Conservation (phyloP, 2,113 vertebrate genomes). For the Empidonax traillii region DNA sequence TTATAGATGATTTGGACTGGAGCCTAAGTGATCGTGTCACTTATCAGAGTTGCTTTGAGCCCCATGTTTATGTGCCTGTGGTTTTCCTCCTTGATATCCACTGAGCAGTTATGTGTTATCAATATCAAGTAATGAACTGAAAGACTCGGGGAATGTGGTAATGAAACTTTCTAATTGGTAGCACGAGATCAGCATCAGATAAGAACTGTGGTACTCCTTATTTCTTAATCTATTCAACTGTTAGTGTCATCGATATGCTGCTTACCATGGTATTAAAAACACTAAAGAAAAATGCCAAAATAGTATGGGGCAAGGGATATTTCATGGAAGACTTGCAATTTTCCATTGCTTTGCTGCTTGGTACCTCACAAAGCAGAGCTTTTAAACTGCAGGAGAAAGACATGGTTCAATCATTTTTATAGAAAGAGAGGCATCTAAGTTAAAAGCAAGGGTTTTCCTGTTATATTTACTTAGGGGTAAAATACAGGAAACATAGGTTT, state of each 20-base stretch:
- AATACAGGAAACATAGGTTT: not conserved
- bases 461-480: not conserved
- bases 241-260: not conserved
- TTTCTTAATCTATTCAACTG: not conserved
- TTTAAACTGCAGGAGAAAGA: not conserved
- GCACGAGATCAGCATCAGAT: not conserved
- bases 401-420: not conserved
- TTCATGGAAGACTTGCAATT: not conserved
- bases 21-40: not conserved
- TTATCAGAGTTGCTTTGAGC: not conserved
- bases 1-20: not conserved
- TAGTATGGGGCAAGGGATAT: not conserved
- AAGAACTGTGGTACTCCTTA: not conserved
- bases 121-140: not conserved
- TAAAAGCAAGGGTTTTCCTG: not conserved
- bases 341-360: not conserved
- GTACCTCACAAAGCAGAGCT: not conserved
- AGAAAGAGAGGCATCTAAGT: not conserved
- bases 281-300: not conserved
- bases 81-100: not conserved
- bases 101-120: not conserved
- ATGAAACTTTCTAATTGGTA: not conserved
- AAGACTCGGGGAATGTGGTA: not conserved
- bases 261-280: not conserved
- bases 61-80: not conserved